These are phyloP conservation scores for Aplochiton taeniatus DNA, from an alignment of 2,797 vertebrate species.

Conservation along the genomic window DNA sequence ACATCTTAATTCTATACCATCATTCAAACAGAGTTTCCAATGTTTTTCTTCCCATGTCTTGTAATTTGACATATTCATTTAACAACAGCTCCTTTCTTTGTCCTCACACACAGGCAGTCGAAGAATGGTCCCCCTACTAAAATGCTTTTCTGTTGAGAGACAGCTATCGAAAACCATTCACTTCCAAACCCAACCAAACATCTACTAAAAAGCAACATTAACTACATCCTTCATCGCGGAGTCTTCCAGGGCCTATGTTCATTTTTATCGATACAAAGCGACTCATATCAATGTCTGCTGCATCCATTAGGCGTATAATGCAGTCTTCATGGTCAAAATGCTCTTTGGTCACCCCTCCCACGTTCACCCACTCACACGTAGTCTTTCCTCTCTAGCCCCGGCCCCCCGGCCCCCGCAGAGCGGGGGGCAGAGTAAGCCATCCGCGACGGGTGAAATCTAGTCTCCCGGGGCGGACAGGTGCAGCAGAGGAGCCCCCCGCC, in stretches of 20 bases:
- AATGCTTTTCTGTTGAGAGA: too few relatives aligned
- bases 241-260: constrained; percentile 28
- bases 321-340: background rate
- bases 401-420: constrained; percentile 75
- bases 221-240: constrained; percentile 47
- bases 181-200: constrained; percentile 14
- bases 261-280: too few relatives aligned
- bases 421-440: constrained; percentile 85
- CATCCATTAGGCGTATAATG: background rate
- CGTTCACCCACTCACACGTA: constrained; percentile 85
- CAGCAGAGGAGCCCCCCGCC: constrained; percentile 91
- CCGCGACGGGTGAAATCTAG: constrained; percentile 80
- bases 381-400: constrained; percentile 89
- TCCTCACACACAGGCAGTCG: too few relatives aligned
- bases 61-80: too few relatives aligned
- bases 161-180: background rate
- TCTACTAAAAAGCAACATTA: constrained; percentile 9
- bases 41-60: too few relatives aligned
- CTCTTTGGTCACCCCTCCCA: background rate
- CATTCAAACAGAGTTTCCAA: too few relatives aligned
- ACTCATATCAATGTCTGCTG: too few relatives aligned
- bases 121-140: too few relatives aligned
- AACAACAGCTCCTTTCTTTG: too few relatives aligned
- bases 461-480: constrained; percentile 87
- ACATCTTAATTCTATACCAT: too few relatives aligned